phyloP scores from a whole-genome alignment of 2,113 vertebrate species.

The Ochotona curzoniae region DNA sequence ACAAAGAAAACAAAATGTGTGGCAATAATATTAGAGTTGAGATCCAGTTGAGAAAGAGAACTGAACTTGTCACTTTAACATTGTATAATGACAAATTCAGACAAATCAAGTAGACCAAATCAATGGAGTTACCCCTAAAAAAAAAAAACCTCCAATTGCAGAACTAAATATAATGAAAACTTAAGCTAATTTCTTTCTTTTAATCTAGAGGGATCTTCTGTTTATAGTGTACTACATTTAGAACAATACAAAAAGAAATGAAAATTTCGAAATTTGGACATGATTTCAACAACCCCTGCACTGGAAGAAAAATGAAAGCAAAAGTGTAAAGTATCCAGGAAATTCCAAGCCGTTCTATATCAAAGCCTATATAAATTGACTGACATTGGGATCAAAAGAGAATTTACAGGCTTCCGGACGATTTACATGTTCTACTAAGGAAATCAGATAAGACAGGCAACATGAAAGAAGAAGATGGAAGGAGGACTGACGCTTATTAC shows the following conservation, averaged over 20 bases:
- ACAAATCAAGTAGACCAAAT: not conserved
- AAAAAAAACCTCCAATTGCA: not conserved
- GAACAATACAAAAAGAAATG: not conserved
- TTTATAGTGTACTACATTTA: not conserved
- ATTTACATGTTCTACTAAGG: not conserved
- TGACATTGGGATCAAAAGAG: not conserved
- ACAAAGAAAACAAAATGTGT: not conserved
- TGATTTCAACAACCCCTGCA: not conserved
- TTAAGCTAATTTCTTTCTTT: not conserved
- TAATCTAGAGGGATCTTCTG: not conserved
- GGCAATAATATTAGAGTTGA: not conserved
- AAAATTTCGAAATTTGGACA: not conserved
- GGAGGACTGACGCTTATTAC: not conserved
- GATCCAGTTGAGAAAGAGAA: not conserved
- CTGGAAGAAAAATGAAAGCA: not conserved
- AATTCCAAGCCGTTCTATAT: not conserved
- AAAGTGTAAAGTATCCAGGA: not conserved
- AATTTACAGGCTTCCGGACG: not conserved
- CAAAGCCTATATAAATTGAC: not conserved
- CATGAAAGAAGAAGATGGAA: not conserved
- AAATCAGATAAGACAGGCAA: not conserved
- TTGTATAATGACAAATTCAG: not conserved
- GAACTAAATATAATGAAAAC: not conserved
- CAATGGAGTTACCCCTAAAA: not conserved
- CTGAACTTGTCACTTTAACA: not conserved